Evolutionary conservation across 2,113 vertebrate genomes (phyloP).

Genomic region (Holacanthus passer): DNA sequence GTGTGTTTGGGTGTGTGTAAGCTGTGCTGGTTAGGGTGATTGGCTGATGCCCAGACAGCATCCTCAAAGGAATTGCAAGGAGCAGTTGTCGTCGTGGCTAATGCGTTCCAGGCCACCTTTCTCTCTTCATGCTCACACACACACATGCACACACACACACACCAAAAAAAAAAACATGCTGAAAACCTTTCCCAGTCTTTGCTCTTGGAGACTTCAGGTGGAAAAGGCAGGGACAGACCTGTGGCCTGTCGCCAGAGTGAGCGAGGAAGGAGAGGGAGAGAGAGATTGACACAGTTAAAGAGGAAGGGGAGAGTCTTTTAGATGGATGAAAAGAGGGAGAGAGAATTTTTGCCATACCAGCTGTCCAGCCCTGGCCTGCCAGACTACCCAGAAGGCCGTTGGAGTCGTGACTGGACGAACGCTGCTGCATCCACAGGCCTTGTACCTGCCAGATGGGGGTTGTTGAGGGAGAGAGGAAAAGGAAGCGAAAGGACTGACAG

Average conservation of each 20-base stretch:
- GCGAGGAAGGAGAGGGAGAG: constrained; percentile 41
- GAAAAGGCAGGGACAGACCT: constrained; percentile 51
- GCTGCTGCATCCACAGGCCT: constrained; percentile 64
- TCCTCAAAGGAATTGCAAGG: constrained; percentile 50
- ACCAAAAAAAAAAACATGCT: too few relatives aligned
- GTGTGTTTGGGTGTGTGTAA: neutral
- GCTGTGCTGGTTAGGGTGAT: constrained; percentile 59
- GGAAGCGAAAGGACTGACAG: constrained; percentile 28
- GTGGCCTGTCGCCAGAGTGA: constrained; percentile 52
- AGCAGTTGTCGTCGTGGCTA: constrained; percentile 50
- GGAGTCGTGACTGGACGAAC: constrained; percentile 75
- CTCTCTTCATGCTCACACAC: constrained; percentile 14
- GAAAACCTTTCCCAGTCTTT: constrained; percentile 19
- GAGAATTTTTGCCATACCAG: constrained; percentile 76
- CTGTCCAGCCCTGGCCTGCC: constrained; percentile 78
- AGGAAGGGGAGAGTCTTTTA: constrained; percentile 64
- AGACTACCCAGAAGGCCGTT: constrained; percentile 82
- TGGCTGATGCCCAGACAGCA: constrained; percentile 62
- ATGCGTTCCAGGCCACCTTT: constrained; percentile 48
- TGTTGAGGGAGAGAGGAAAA: constrained; percentile 17
- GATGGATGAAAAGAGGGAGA: constrained; percentile 53
- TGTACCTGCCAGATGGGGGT: constrained; percentile 78
- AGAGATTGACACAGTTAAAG: constrained; percentile 61
- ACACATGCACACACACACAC: constrained; percentile 1
- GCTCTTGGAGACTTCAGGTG: constrained; percentile 66